phyloP scores from a whole-genome alignment of 2,797 vertebrate species.

The Triplophysa bombifrons region DNA sequence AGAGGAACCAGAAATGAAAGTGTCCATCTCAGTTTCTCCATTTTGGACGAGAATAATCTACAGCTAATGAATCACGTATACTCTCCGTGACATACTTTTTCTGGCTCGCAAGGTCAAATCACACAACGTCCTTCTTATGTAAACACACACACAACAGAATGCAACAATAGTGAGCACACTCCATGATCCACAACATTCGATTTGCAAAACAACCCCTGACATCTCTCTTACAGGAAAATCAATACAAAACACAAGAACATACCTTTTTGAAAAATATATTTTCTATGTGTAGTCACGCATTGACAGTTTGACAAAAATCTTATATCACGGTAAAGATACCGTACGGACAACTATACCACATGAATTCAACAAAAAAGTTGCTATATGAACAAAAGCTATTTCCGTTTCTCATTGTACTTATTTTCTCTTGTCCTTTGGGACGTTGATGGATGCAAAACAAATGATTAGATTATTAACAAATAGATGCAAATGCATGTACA shows the following conservation, averaged over 20 bases:
- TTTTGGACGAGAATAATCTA: constrained; percentile 13
- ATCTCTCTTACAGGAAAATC: neutral
- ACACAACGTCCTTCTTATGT: constrained; percentile 2
- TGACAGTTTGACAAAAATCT: too few relatives aligned
- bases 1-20: constrained; percentile 11
- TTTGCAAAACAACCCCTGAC: neutral
- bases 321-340: too few relatives aligned
- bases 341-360: too few relatives aligned
- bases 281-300: too few relatives aligned
- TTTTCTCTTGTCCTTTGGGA: neutral
- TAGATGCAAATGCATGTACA: neutral
- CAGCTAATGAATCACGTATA: constrained; percentile 2
- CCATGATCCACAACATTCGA: too few relatives aligned
- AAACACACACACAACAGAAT: neutral
- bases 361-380: too few relatives aligned
- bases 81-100: constrained; percentile 13
- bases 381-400: too few relatives aligned
- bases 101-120: constrained; percentile 30
- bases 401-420: too few relatives aligned
- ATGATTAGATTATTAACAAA: neutral
- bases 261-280: too few relatives aligned
- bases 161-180: neutral
- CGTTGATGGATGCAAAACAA: neutral
- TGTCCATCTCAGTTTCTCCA: neutral
- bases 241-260: neutral